phyloP scores from a whole-genome alignment of 2,888 invertebrate species.

The Nebria brevicollis region DNA sequence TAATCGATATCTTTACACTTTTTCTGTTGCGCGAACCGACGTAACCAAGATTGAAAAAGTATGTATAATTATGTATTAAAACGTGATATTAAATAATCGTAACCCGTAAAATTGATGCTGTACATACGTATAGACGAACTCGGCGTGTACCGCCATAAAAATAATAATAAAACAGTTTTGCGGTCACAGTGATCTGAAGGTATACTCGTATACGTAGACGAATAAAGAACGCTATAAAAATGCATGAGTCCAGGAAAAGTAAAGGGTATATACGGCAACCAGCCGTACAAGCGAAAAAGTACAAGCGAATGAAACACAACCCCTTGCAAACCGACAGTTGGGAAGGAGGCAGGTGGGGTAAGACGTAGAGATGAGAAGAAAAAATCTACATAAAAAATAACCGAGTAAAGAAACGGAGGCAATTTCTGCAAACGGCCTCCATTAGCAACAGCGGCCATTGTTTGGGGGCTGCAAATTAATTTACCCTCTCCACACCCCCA shows the following conservation, averaged over 20 bases:
- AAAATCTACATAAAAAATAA: conserved; percentile 63
- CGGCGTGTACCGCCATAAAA: neutral
- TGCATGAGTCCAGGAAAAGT: conserved; percentile 54
- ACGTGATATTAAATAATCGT: neutral
- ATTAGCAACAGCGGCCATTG: conserved; percentile 65
- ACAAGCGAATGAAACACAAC: conserved; percentile 4
- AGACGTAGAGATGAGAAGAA: conserved; percentile 50
- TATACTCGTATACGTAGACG: conserved; percentile 42
- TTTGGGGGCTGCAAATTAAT: conserved; percentile 66
- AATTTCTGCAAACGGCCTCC: conserved; percentile 64
- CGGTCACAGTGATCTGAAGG: conserved; percentile 49
- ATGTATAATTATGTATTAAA: neutral
- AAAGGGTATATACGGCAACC: conserved; percentile 47
- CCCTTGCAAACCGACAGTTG: conserved; percentile 33
- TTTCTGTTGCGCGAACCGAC: neutral
- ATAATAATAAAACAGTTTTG: conserved; percentile 48
- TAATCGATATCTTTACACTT: no score
- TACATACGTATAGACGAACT: neutral
- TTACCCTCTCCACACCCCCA: conserved; percentile 54
- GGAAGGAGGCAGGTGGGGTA: conserved; percentile 44
- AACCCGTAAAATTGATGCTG: neutral
- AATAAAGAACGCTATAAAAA: conserved; percentile 56
- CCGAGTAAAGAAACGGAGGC: conserved; percentile 61
- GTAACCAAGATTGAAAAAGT: neutral
- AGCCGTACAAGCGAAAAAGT: conserved; percentile 6